Evolutionary conservation across 92 coral and sea anemone genomes (phyloP).

Genomic region (Pocillopora meandrina): DNA sequence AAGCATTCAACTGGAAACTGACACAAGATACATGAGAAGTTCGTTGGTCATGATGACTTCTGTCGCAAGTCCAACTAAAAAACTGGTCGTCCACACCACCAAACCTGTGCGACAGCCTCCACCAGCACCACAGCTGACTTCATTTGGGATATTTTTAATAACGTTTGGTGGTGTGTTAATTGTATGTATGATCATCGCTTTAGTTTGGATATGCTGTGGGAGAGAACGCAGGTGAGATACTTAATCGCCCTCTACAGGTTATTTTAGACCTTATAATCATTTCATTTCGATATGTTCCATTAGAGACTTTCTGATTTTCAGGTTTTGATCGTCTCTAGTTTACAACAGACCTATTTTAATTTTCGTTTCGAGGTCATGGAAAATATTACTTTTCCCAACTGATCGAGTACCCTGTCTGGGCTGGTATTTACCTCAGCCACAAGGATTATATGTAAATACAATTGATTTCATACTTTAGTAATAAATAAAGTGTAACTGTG

Average conservation of each 20-base stretch:
- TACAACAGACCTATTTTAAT: too few relatives aligned
- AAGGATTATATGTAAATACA: too few relatives aligned
- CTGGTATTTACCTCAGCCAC: too few relatives aligned
- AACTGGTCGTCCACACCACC: background rate
- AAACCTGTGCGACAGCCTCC: background rate
- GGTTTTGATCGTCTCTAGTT: too few relatives aligned
- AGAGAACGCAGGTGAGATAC: constrained; percentile 58
- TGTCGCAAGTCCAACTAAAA: background rate
- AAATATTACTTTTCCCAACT: too few relatives aligned
- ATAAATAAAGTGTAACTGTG: too few relatives aligned
- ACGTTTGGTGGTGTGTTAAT: constrained; percentile 55
- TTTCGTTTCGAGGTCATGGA: too few relatives aligned
- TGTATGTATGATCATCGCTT: constrained; percentile 45
- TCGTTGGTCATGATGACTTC: background rate
- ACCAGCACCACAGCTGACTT: constrained; percentile 17
- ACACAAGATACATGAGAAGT: background rate
- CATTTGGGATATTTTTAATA: constrained; percentile 68
- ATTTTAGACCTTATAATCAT: too few relatives aligned
- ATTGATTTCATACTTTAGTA: too few relatives aligned
- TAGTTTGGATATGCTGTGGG: constrained; percentile 63
- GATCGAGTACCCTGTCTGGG: too few relatives aligned
- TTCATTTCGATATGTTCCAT: too few relatives aligned
- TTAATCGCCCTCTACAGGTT: background rate
- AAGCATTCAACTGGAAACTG: background rate
- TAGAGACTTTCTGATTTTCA: too few relatives aligned